Conservation (phyloP, 2,797 vertebrate genomes). For the Euphonia xanthogaster region DNA sequence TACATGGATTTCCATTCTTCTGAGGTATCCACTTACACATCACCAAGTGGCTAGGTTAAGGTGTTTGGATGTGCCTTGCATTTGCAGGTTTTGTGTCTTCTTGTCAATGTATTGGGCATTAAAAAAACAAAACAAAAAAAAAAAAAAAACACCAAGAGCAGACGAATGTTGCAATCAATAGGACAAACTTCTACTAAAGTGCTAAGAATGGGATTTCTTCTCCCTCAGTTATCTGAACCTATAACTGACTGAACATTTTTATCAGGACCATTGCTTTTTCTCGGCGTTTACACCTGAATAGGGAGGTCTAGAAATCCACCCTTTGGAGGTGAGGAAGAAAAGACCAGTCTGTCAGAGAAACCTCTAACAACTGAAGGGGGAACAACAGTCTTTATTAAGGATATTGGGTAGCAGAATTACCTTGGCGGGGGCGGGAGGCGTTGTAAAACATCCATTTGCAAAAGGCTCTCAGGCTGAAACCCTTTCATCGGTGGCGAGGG, state of each 20-base stretch:
- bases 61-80: background rate
- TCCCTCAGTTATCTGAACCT: background rate
- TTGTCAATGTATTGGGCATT: background rate
- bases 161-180: background rate
- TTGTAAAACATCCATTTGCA: constrained; percentile 57
- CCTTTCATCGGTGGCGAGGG: constrained; percentile 22
- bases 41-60: background rate
- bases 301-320: background rate
- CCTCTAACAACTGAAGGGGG: background rate
- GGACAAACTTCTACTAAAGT: background rate
- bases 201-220: background rate
- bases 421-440: constrained; percentile 34
- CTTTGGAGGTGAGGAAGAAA: background rate
- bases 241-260: background rate
- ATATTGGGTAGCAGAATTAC: constrained; percentile 45
- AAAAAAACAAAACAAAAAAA: background rate
- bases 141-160: background rate
- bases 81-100: background rate
- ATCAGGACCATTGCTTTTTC: background rate
- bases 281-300: background rate
- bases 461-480: constrained; percentile 46
- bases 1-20: background rate
- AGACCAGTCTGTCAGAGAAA: background rate
- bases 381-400: constrained; percentile 49
- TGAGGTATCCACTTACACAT: background rate